Conservation (phyloP, 2,888 invertebrate species). For the Stenichneumon culpator region DNA sequence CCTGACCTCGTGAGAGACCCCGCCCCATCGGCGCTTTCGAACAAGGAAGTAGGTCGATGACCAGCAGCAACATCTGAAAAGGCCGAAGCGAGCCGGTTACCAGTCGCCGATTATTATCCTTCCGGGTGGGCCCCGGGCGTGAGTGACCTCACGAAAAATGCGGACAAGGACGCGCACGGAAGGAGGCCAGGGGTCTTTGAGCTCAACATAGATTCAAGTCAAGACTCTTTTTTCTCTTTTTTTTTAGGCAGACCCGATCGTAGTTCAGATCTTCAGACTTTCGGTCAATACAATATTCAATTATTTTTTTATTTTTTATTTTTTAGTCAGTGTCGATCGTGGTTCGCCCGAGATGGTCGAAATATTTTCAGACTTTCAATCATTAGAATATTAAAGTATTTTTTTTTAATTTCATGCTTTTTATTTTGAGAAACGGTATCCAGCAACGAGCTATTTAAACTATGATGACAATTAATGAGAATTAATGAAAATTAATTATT, state of each 20-base stretch:
- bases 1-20: conserved; percentile 52
- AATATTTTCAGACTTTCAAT: neutral
- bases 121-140: conserved; percentile 15
- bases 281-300: conserved; percentile 7
- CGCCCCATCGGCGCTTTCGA: conserved; percentile 51
- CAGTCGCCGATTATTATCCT: conserved; percentile 58
- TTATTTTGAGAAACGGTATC: neutral
- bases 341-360: neutral
- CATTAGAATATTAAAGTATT: neutral
- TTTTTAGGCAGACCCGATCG: conserved; percentile 9
- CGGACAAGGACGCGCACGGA: conserved; percentile 70
- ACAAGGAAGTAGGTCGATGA: conserved; percentile 67
- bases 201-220: neutral
- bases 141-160: conserved; percentile 70
- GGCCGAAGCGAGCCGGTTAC: conserved; percentile 25
- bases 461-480: neutral
- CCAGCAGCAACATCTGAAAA: conserved; percentile 42
- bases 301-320: neutral
- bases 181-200: conserved; percentile 16
- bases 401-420: neutral
- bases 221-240: neutral
- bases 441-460: neutral
- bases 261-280: conserved; percentile 30
- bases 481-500: neutral
- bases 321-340: conserved; percentile 15